phyloP scores from a whole-genome alignment of 1,140 invertebrate genomes.

The Drosophila bipectinata region DNA sequence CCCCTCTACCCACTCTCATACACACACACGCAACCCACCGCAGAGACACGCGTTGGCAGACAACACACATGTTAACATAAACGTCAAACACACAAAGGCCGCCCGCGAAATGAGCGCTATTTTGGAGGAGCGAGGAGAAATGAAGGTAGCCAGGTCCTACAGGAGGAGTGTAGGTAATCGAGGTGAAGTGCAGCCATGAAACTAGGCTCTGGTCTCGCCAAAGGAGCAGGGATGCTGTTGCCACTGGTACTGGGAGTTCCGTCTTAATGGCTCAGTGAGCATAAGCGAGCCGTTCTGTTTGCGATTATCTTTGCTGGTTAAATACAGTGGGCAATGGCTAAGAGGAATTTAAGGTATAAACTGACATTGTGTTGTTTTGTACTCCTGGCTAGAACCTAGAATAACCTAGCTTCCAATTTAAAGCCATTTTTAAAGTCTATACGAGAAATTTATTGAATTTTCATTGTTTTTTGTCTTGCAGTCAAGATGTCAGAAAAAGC shows the following conservation, averaged over 20 bases:
- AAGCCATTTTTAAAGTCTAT: too few relatives aligned
- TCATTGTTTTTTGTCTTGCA: neutral
- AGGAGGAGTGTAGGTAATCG: slow-evolving; percentile 27
- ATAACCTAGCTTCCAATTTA: too few relatives aligned
- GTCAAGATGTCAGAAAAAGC: neutral
- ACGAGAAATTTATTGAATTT: neutral
- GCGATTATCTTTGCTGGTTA: slow-evolving; percentile 61
- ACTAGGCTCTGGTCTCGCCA: slow-evolving; percentile 45
- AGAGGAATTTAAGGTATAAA: neutral
- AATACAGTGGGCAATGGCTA: slow-evolving; percentile 7
- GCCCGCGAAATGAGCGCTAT: slow-evolving; percentile 16
- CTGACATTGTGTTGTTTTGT: too few relatives aligned
- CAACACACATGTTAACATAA: slow-evolving; percentile 81
- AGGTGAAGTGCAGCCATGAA: slow-evolving; percentile 32
- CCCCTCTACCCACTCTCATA: slow-evolving; percentile 22
- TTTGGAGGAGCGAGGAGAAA: neutral
- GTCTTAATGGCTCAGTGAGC: slow-evolving; percentile 54
- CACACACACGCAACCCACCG: slow-evolving; percentile 22
- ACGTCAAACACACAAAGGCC: slow-evolving; percentile 79
- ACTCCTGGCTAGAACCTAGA: too few relatives aligned
- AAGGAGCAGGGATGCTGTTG: slow-evolving; percentile 20
- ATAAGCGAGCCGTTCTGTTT: slow-evolving; percentile 74
- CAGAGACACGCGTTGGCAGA: slow-evolving; percentile 65
- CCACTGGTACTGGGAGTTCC: slow-evolving; percentile 15
- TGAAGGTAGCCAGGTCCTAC: neutral